phyloP scores from a whole-genome alignment of 2,113 vertebrate genomes.

The Oncorhynchus mykiss region DNA sequence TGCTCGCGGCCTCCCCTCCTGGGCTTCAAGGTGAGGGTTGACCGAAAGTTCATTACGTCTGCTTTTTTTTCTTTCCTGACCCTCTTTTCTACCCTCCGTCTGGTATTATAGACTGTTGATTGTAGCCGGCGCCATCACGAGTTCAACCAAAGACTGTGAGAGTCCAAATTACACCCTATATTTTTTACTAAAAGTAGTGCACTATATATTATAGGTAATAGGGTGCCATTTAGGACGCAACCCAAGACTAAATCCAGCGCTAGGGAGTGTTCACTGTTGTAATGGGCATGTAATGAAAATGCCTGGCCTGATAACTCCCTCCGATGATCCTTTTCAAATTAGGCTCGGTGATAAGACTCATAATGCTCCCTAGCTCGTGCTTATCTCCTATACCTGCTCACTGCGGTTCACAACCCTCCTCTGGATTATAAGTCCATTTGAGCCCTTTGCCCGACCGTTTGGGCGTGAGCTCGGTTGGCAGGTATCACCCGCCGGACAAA shows the following conservation, averaged over 20 bases:
- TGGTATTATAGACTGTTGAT: background rate
- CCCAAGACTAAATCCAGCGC: background rate
- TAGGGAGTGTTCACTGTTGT: slow-evolving; percentile 13
- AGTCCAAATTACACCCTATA: background rate
- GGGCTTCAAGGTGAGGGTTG: slow-evolving; percentile 88
- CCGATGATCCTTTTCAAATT: slow-evolving; percentile 57
- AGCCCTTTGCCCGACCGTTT: slow-evolving; percentile 23
- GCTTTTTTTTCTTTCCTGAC: background rate
- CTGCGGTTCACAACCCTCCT: slow-evolving; percentile 58
- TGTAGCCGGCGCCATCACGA: background rate
- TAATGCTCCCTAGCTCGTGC: slow-evolving; percentile 7
- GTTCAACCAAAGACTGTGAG: background rate
- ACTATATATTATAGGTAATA: background rate
- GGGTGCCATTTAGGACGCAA: background rate
- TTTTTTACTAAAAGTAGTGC: background rate
- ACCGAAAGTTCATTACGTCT: background rate
- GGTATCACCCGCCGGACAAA: slow-evolving; percentile 52
- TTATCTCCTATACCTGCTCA: slow-evolving; percentile 57
- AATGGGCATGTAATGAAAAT: slow-evolving; percentile 60
- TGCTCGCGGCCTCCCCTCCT: slow-evolving; percentile 95
- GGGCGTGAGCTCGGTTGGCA: slow-evolving; percentile 37
- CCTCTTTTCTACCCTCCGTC: background rate
- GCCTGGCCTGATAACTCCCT: slow-evolving; percentile 39
- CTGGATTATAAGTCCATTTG: slow-evolving; percentile 46
- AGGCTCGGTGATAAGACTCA: slow-evolving; percentile 32